These are phyloP conservation scores for Oconnorella tubifera DNA, from an alignment of 2,888 invertebrate genomes.

Conservation along the genomic window DNA sequence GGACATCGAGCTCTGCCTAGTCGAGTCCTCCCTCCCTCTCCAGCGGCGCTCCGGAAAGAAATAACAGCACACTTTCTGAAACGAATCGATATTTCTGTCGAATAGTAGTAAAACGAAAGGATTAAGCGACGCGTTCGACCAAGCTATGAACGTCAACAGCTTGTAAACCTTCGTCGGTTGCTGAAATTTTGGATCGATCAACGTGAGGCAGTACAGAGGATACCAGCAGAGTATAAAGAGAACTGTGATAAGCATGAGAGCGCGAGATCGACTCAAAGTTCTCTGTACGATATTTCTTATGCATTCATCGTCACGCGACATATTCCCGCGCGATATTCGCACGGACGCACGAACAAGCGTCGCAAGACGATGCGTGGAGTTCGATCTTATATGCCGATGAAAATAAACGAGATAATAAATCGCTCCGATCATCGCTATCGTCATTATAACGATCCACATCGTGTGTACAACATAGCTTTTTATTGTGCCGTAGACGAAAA, in stretches of 20 bases:
- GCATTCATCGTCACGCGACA: slow-evolving; percentile 29
- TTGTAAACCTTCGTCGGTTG: slow-evolving; percentile 53
- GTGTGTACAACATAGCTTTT: slow-evolving; percentile 54
- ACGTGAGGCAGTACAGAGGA: slow-evolving; percentile 51
- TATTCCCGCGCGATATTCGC: slow-evolving; percentile 40
- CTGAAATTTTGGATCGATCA: slow-evolving; percentile 50
- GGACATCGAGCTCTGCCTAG: background rate
- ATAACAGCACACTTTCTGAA: slow-evolving; percentile 1
- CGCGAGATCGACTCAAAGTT: slow-evolving; percentile 49
- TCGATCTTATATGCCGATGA: slow-evolving; percentile 52
- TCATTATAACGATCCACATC: slow-evolving; percentile 55
- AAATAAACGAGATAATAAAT: slow-evolving; percentile 51
- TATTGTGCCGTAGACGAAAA: slow-evolving; percentile 51
- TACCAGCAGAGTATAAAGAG: slow-evolving; percentile 54
- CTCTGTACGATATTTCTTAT: slow-evolving; percentile 38
- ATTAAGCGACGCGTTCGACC: slow-evolving; percentile 53
- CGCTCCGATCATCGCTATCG: slow-evolving; percentile 47
- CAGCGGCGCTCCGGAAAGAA: background rate
- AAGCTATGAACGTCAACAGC: slow-evolving; percentile 54
- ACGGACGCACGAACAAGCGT: slow-evolving; percentile 49
- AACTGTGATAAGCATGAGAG: slow-evolving; percentile 48
- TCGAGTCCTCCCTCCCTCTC: background rate
- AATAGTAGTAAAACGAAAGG: slow-evolving; percentile 52
- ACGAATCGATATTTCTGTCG: slow-evolving; percentile 50
- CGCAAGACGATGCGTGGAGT: slow-evolving; percentile 37